Percentiles rank a stretch among this genome's conserved stretches.
These are phyloP conservation scores for Penaeus vannamei DNA, from an alignment of 1,140 invertebrate species.

Conservation along the genomic window DNA sequence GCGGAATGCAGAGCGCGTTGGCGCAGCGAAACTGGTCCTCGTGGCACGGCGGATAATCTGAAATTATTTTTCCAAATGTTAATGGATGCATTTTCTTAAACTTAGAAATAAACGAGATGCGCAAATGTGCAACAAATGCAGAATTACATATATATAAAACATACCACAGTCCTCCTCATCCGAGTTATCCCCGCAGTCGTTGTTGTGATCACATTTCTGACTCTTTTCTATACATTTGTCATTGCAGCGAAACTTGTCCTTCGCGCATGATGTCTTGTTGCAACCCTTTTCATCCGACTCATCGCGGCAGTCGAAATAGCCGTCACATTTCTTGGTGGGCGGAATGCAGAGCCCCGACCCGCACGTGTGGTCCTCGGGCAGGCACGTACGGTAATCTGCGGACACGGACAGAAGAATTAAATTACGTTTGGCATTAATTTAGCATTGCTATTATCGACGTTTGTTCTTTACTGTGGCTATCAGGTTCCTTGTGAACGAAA, in stretches of 20 bases:
- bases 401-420: conserved; percentile 33
- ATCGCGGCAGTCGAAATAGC: conserved; percentile 89
- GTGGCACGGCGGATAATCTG: conserved; percentile 91
- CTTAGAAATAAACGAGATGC: conserved; percentile 8
- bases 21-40: conserved; percentile 93
- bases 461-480: conserved; percentile 30
- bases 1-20: conserved; percentile 93
- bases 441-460: background rate
- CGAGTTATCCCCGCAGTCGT: conserved; percentile 91
- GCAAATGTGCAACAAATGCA: background rate
- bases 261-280: conserved; percentile 68
- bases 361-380: conserved; percentile 86
- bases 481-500: conserved; percentile 70
- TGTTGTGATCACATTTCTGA: conserved; percentile 89
- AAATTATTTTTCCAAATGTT: background rate
- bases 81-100: conserved; percentile 4
- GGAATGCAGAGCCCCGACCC: conserved; percentile 86
- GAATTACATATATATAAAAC: conserved; percentile 71
- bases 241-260: conserved; percentile 91
- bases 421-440: background rate
- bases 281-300: conserved; percentile 89
- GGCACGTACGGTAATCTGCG: conserved; percentile 88
- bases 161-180: conserved; percentile 89
- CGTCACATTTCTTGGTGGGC: conserved; percentile 89
- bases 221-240: conserved; percentile 86